phyloP scores from a whole-genome alignment of 1,140 invertebrate genomes.

The Drosophila lacertosa region DNA sequence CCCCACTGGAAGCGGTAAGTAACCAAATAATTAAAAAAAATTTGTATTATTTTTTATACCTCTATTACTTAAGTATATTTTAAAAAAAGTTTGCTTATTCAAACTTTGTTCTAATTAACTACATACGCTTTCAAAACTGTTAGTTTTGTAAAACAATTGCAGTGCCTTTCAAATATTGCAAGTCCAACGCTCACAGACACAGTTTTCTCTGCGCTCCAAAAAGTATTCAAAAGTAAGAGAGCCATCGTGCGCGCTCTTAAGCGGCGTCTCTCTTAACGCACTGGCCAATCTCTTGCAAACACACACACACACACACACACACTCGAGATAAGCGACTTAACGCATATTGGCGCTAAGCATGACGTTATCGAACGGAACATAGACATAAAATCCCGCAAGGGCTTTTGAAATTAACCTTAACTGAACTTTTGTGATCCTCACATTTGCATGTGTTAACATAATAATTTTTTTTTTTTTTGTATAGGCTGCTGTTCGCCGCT shows the following conservation, averaged over 20 bases:
- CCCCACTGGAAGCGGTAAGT: constrained; percentile 83
- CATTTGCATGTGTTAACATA: background rate
- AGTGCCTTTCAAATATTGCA: background rate
- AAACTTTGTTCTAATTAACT: too few relatives aligned
- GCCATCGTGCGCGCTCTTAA: constrained; percentile 22
- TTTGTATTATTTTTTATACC: background rate
- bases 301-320: background rate
- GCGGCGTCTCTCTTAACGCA: constrained; percentile 11
- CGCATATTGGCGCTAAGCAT: background rate
- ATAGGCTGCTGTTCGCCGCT: constrained; percentile 81
- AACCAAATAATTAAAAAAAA: background rate
- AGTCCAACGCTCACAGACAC: background rate
- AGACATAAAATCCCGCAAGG: background rate
- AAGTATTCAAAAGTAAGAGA: background rate
- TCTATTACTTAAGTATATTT: too few relatives aligned
- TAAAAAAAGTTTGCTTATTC: too few relatives aligned
- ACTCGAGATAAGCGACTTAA: constrained; percentile 27
- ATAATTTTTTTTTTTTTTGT: constrained; percentile 19
- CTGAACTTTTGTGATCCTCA: background rate
- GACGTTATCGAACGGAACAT: constrained; percentile 11
- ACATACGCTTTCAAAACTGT: too few relatives aligned
- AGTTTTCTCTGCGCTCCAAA: background rate
- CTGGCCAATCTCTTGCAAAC: constrained; percentile 10
- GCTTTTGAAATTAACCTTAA: constrained; percentile 11
- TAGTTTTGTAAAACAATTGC: too few relatives aligned